Percentiles rank a stretch among this genome's conserved stretches.
Conservation (phyloP, 2,888 invertebrate genomes). For the Sinohyriopsis cumingii region DNA sequence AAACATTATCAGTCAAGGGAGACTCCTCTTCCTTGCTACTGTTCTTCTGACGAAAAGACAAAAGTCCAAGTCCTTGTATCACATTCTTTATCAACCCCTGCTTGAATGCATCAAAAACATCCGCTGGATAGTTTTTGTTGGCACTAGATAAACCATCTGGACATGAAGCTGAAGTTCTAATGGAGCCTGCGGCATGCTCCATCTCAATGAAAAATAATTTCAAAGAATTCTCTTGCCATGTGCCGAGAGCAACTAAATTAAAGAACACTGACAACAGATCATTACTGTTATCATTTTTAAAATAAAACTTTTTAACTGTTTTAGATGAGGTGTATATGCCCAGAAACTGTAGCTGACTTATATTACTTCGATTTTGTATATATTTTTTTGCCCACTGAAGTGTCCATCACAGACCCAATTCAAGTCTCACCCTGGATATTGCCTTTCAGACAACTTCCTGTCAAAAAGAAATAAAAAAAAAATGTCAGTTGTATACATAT, state of each 20-base stretch:
- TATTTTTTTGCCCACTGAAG: not conserved
- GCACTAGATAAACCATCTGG: slow-evolving; percentile 7
- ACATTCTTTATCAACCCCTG: slow-evolving; percentile 31
- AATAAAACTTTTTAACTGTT: not conserved
- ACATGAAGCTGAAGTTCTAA: slow-evolving; percentile 14
- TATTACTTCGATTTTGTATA: too few relatives aligned
- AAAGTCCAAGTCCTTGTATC: slow-evolving; percentile 19
- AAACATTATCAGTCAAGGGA: slow-evolving; percentile 14
- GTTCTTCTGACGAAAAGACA: slow-evolving; percentile 32
- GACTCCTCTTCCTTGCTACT: slow-evolving; percentile 24
- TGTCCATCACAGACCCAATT: too few relatives aligned
- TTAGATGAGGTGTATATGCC: not conserved
- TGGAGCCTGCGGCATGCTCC: slow-evolving; percentile 33
- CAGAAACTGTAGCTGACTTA: not conserved
- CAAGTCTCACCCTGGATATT: too few relatives aligned
- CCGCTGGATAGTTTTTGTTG: slow-evolving; percentile 16
- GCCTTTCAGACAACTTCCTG: too few relatives aligned
- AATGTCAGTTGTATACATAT: too few relatives aligned
- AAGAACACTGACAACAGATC: not conserved
- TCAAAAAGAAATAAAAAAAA: too few relatives aligned
- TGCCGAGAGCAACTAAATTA: slow-evolving; percentile 8
- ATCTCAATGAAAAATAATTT: slow-evolving; percentile 36
- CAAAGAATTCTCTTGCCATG: slow-evolving; percentile 46
- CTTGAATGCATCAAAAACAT: slow-evolving; percentile 53
- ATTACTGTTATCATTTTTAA: not conserved